Base-by-base conservation (phyloP, 2,888 invertebrate species). In the Rhingia campestris region DNA sequence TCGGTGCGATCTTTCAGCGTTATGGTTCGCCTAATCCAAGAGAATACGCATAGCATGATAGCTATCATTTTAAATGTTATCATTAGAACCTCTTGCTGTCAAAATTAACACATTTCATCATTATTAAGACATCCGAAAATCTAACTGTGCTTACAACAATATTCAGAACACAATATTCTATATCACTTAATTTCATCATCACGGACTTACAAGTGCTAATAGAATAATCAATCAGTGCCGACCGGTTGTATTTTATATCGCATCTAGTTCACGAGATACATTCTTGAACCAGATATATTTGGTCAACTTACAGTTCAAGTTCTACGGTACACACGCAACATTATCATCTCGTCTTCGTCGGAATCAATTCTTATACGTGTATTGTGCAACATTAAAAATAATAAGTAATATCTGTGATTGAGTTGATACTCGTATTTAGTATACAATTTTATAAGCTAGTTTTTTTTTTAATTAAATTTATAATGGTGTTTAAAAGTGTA, bases 131-230 rank as follows among this genome's bases (percentile, higher is more conserved):
- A 22, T 22, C 22, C 22, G 1, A 22, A 1, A 22, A 2, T 22
- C 22, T 22, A 22, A 22, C 22, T 22, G 22, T 22, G 22, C 22
- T 22, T 22, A 22, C 22, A 22, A 30, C 12, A 43, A 43, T 12
- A 30, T 30, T 30, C 4, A 30, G 22, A 1, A 3, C 22, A 6
- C 22, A 22, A 30, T 30, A 14, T 12, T 22, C 14, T 22, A 22
- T n/a, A 49, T 22, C 39, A 32, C 30, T 30, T 49, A 63, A 63
- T 47, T 37, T 37, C 39, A 12, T 0, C 39, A 39, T 41, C 64
- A 66, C 74, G 75, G 59, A 6, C 12, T 6, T 10, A 3, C 30
- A 67, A 59, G 59, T 67, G 75, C n/a, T 66, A 81, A 81, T 81
- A 4, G 32, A 7, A 41, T 43, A 64, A 49, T 54, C 32, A 49